Base-by-base conservation (phyloP, 2,113 vertebrate genomes). In the Lonchura striata region DNA sequence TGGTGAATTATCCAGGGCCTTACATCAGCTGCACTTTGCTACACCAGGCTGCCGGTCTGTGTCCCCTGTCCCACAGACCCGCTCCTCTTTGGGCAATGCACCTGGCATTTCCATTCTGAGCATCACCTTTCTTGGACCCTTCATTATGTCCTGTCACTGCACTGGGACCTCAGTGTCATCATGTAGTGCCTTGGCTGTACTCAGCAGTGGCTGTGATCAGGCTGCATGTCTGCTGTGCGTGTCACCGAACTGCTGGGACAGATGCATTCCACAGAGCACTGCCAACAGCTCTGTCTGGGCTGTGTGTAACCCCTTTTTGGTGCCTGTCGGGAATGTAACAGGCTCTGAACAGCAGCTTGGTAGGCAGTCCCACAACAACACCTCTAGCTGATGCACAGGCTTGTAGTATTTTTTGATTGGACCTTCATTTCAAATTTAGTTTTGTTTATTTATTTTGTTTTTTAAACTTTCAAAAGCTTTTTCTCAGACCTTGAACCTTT, bases 391-490 rank as follows among this genome's bases (percentile, higher is more conserved):
- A 53, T 75, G 60, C 71, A 71, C 30, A 75, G 42, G 6, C 7
- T 14, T 78, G 33, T 10, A 52, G 47, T 47, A 13, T 70, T 92
- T 95, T 83, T 65, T 83, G 30, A 70, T 12, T 20, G 16, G 27
- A 54, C 13, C 8, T 23, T 88, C 28, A 12, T 69, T 91, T 85
- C 5, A 56, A 61, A 28, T 77, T 37, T 70, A 18, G 0, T 49
- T 77, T 56, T 47, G 25, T 49, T 47, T 42, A 13, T 52, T 66
- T 52, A 31, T 31, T 52, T 46, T 17, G 17, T 9, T 54, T 77
- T 92, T 56, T 84, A n/a, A 82, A 76, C 31, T 83, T 90, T 47
- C 17, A 69, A 66, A 88, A 94, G 21, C 28, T 39, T 83, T 24
- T 81, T 75, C 27, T 69, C 49, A 21, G 63, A 35, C 42, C 33